phyloP scores from a whole-genome alignment of 2,797 vertebrate genomes.

The Phrynocephalus guinanensis region DNA sequence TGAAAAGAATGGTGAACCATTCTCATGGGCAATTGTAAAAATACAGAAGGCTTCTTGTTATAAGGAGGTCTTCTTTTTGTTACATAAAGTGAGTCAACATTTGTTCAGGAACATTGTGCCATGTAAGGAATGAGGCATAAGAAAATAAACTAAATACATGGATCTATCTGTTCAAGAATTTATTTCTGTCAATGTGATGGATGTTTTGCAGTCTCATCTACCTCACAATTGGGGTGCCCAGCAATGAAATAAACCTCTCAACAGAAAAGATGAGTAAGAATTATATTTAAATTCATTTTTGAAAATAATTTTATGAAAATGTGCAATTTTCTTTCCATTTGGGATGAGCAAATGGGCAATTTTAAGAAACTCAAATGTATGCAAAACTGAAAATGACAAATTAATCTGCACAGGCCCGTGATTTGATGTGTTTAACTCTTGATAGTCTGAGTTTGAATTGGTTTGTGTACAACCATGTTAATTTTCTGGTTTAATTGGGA shows the following conservation, averaged over 20 bases:
- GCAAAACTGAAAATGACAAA: no score
- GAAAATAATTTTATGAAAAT: no score
- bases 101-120: slow-evolving; percentile 48
- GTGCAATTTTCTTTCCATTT: no score
- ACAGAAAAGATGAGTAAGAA: neutral
- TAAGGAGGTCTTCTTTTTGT: slow-evolving; percentile 39
- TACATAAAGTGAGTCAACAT: slow-evolving; percentile 38
- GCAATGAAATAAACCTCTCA: slow-evolving; percentile 42
- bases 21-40: slow-evolving; percentile 1
- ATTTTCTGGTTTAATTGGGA: no score
- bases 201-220: neutral
- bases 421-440: no score
- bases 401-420: no score
- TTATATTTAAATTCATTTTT: no score
- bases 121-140: slow-evolving; percentile 44
- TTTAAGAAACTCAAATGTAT: no score
- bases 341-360: no score
- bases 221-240: neutral
- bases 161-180: slow-evolving; percentile 17
- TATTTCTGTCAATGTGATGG: neutral
- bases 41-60: slow-evolving; percentile 41
- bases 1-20: neutral
- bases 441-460: no score
- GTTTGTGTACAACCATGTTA: no score
- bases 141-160: slow-evolving; percentile 54